Base-by-base conservation (phyloP, 2,888 invertebrate species). In the Eulithis prunata region DNA sequence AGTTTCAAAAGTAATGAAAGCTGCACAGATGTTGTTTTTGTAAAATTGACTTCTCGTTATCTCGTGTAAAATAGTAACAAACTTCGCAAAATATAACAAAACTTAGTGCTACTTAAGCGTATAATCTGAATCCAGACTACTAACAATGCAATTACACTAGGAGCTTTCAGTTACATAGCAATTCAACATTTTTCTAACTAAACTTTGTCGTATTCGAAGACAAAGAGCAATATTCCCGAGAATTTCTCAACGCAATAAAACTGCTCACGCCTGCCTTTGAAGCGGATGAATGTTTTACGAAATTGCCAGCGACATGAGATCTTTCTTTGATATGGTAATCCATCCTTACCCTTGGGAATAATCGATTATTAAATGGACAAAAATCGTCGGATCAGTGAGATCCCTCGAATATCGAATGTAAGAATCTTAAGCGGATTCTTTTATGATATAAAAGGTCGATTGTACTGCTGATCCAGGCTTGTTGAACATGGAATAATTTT, bases 271-370 rank as follows among this genome's bases (percentile, higher is more conserved):
- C 73, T 78, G 81, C 80, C 78, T 83, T 82, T 83, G 79, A 69
- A 65, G 60, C 63, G 80, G 78, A 75, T 76, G 76, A 87, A 88
- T 87, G 86, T 85, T 88, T 87, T 82, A 86, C 85, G 76, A 89
- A 89, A 88, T 89, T 89, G 87, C 86, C 81, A 85, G 80, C 74
- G 84, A 83, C 86, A 85, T 81, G 84, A 85, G 86, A 87, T 88
- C 86, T 86, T 87, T 87, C 90, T 89, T 91, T 91, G 91, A 91
- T 90, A 91, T 91, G 91, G 88, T 91, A 91, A 91, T 91, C 83
- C 83, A 77, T 75, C 77, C 82, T 76, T 79, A 80, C 85, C 88
- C 85, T 83, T 76, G 73, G 81, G 86, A 82, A 87, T 88, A 88
- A 90, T 89, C 89, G 89, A 91, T 90, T 91, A 91, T 90, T 89